Conservation (phyloP, 2,888 invertebrate genomes). For the Melieria picta region DNA sequence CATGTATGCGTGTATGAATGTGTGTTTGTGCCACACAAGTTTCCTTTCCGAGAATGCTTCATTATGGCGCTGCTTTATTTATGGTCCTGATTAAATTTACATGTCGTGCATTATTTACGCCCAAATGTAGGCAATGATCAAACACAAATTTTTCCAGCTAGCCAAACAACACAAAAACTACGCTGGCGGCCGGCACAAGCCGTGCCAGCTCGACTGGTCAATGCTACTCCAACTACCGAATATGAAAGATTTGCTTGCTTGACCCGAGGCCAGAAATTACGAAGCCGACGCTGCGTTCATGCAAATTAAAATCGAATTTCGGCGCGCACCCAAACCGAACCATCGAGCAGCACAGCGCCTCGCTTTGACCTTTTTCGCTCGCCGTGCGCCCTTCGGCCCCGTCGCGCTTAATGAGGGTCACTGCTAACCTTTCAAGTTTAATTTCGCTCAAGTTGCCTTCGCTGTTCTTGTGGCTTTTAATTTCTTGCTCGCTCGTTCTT, state of each 20-base stretch:
- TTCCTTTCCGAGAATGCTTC: no score
- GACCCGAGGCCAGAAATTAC: slow-evolving; percentile 23
- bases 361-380: neutral
- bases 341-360: neutral
- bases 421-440: slow-evolving; percentile 32
- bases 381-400: neutral
- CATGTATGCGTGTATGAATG: neutral
- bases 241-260: slow-evolving; percentile 5
- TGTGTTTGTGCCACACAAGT: neutral
- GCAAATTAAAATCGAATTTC: slow-evolving; percentile 34
- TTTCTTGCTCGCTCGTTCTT: neutral
- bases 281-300: slow-evolving; percentile 14
- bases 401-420: slow-evolving; percentile 31
- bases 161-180: no score
- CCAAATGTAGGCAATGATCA: neutral
- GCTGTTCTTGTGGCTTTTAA: slow-evolving; percentile 1
- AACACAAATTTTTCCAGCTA: no score
- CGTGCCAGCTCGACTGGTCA: neutral
- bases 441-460: slow-evolving; percentile 12
- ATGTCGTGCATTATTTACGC: no score
- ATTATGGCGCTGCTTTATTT: no score
- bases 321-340: slow-evolving; percentile 19
- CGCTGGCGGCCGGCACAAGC: neutral
- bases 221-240: neutral
- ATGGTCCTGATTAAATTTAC: no score